A percentile compares a stretch with the other conserved stretches of the same genome.
Conservation (phyloP, 2,797 vertebrate species). For the Molossus molossus region DNA sequence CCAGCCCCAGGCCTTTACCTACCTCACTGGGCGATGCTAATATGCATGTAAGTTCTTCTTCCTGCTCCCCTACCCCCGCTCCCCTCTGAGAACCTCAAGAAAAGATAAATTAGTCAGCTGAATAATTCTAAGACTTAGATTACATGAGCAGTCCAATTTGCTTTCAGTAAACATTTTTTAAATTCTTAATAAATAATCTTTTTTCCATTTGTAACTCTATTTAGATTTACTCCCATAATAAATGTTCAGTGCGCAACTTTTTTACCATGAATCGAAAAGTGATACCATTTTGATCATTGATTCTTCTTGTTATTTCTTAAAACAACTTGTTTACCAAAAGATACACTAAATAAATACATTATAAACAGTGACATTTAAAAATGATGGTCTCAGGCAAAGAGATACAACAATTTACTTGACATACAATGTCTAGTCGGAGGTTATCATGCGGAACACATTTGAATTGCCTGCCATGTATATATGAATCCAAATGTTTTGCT, state of each 20-base stretch:
- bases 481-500: background rate
- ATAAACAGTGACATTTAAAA: constrained; percentile 55
- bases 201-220: constrained; percentile 40
- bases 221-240: constrained; percentile 10
- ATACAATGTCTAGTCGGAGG: constrained; percentile 49
- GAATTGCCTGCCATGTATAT: background rate
- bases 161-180: constrained; percentile 13
- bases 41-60: too few species aligned
- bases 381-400: constrained; percentile 34
- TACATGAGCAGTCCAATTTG: background rate
- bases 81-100: background rate
- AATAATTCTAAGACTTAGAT: constrained; percentile 16
- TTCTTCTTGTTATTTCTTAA: constrained; percentile 5
- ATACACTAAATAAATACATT: background rate
- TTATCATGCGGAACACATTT: constrained; percentile 21
- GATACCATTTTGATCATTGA: constrained; percentile 43
- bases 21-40: too few species aligned
- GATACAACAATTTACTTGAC: constrained; percentile 29
- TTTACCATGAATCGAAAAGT: background rate
- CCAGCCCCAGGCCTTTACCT: too few species aligned
- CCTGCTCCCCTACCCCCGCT: too few species aligned
- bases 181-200: background rate
- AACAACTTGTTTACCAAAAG: constrained; percentile 35
- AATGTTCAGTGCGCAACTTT: constrained; percentile 6
- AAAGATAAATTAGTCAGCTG: constrained; percentile 10